phyloP scores from a whole-genome alignment of 2,888 invertebrate species.

The Trisateles emortualis region DNA sequence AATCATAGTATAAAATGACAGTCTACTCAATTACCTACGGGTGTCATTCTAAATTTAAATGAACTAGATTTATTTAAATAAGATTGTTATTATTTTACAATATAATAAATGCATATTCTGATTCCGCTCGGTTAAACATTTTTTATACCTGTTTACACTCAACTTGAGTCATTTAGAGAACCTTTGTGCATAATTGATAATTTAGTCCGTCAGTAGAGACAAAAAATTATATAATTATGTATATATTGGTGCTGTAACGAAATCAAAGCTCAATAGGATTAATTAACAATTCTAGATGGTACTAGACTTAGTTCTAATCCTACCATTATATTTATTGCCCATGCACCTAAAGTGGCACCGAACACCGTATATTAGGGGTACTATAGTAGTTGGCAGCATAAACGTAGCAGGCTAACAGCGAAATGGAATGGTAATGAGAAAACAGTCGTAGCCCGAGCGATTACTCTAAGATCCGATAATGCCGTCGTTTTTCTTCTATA shows the following conservation, averaged over 20 bases:
- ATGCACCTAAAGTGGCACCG: slow-evolving; percentile 13
- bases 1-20: slow-evolving; percentile 37
- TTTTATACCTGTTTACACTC: no score
- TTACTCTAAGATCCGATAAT: slow-evolving; percentile 82
- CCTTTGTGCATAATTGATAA: no score
- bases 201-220: no score
- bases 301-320: slow-evolving; percentile 27
- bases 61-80: no score
- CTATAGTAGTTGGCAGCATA: slow-evolving; percentile 24
- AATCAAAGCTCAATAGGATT: slow-evolving; percentile 19
- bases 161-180: no score
- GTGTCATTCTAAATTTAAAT: slow-evolving; percentile 20
- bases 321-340: slow-evolving; percentile 21
- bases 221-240: slow-evolving; percentile 3
- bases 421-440: slow-evolving; percentile 76
- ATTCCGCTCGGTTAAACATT: no score
- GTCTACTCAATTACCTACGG: slow-evolving; percentile 34
- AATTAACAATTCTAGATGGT: slow-evolving; percentile 22
- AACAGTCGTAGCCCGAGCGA: slow-evolving; percentile 68
- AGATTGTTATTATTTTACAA: no score
- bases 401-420: slow-evolving; percentile 41
- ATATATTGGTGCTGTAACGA: slow-evolving; percentile 15
- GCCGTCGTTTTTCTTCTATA: slow-evolving; percentile 80
- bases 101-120: slow-evolving; percentile 19
- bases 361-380: slow-evolving; percentile 19